Base-by-base conservation (phyloP, 2,888 invertebrate genomes). In the Perithous albicinctus region DNA sequence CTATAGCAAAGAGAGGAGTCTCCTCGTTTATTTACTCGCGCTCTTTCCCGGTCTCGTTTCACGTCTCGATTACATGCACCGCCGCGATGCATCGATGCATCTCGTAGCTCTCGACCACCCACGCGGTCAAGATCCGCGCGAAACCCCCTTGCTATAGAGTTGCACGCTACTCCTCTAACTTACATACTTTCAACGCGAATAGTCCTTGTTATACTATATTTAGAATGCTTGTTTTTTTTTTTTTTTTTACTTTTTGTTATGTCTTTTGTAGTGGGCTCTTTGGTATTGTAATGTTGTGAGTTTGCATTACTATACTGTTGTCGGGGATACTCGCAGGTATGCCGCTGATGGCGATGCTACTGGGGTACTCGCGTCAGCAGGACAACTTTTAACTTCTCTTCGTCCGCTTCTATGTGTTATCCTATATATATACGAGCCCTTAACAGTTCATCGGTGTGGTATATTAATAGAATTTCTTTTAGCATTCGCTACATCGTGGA, bases 31-130 rank as follows among this genome's bases (percentile, higher is more conserved):
- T 74, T 74, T 26, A 59, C 38, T 54, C 66, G 43, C 73, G 61
- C 66, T 54, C 78, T 46, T 69, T 35, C 70, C 61, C 59, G 56
- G 26, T 69, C 72, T 80, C 70, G 78, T 67, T 83, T 76, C 66
- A 72, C 81, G 78, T 76, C 83, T 75, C 75, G 81, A 81, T 81
- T 81, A 81, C 81, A 77, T 74, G 75, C 70, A 56, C 38, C 41
- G 23, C 64, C 64, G 66, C 80, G 64, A 38, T 23, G 54, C 81
- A 81, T 73, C 80, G 73, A 81, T 81, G 81, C 63, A 73, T 81
- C 77, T 54, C 51, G 15, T 7, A 26, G 10, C 43, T 67, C 43
- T 18, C 54, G 81, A 81, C 81, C 81, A 81, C 81, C 81, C 81
- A 78, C 80, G 76, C 10, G 12, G 38, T 10, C 15, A 15, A 15